A percentile compares a stretch with the other conserved stretches of the same genome.
Evolutionary conservation across 1,140 invertebrate genomes (phyloP).

Genomic region (Chelonus insularis): DNA sequence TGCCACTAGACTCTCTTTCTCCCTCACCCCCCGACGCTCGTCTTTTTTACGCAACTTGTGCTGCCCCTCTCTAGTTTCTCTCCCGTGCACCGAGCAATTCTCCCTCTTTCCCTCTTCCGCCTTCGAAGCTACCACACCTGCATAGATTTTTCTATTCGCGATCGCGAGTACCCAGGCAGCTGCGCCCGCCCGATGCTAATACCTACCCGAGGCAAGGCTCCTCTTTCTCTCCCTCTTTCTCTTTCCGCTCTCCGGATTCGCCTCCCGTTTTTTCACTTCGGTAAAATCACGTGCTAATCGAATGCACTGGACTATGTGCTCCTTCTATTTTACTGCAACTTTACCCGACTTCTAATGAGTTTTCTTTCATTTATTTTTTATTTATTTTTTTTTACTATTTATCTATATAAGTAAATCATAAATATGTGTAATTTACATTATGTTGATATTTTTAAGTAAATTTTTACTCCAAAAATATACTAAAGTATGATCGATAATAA

Average conservation of each 20-base stretch:
- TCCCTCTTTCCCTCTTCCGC: slow-evolving; percentile 15
- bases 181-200: slow-evolving; percentile 23
- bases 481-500: too few relatives aligned
- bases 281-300: slow-evolving; percentile 23
- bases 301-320: slow-evolving; percentile 18
- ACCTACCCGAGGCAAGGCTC: slow-evolving; percentile 13
- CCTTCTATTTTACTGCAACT: slow-evolving; percentile 1
- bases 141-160: slow-evolving; percentile 37
- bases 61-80: slow-evolving; percentile 8
- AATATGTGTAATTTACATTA: not conserved
- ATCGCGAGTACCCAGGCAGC: slow-evolving; percentile 31
- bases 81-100: not conserved
- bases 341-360: not conserved
- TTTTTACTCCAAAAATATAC: too few relatives aligned
- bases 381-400: not conserved
- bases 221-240: slow-evolving; percentile 16
- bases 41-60: slow-evolving; percentile 29
- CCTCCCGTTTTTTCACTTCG: slow-evolving; percentile 22
- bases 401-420: not conserved
- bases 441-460: too few relatives aligned
- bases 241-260: slow-evolving; percentile 28
- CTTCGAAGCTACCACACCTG: slow-evolving; percentile 31
- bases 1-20: not conserved
- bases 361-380: not conserved
- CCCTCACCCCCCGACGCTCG: slow-evolving; percentile 2